Percentiles rank a stretch among this genome's conserved stretches.
Conservation (phyloP, 2,888 invertebrate species). For the Ecliptopera silaceata region DNA sequence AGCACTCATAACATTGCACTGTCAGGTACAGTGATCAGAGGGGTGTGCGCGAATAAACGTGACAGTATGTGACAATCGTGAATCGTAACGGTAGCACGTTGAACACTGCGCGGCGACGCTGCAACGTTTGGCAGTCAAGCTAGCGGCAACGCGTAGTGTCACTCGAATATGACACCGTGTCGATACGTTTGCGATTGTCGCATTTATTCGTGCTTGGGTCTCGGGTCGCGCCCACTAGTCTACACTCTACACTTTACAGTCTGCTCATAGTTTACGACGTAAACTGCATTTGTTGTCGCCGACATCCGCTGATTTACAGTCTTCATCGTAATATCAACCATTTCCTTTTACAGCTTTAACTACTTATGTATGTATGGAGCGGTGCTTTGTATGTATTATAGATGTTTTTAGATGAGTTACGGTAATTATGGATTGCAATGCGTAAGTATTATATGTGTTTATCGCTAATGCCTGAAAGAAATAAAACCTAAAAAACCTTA, state of each 20-base stretch:
- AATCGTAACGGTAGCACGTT: no score
- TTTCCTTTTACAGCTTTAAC: slow-evolving; percentile 51
- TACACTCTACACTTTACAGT: no score
- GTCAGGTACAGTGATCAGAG: neutral
- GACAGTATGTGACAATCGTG: no score
- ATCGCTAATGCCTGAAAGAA: neutral
- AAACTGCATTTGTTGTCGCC: slow-evolving; percentile 68
- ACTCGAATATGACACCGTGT: no score
- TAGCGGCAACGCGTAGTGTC: no score
- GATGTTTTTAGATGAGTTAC: neutral
- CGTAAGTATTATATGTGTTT: neutral
- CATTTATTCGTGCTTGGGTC: no score
- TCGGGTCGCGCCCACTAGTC: slow-evolving; percentile 51
- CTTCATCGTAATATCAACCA: slow-evolving; percentile 57
- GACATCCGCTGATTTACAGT: slow-evolving; percentile 75
- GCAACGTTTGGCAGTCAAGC: no score
- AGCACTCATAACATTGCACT: slow-evolving; percentile 1
- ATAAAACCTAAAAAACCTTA: neutral
- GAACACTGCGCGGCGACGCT: no score
- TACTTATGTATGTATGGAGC: neutral
- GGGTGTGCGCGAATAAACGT: no score
- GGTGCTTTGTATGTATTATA: neutral
- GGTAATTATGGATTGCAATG: neutral
- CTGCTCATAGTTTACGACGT: slow-evolving; percentile 47
- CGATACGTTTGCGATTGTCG: no score